Base-by-base conservation (phyloP, 2,113 vertebrate genomes). In the Nannospalax galili region DNA sequence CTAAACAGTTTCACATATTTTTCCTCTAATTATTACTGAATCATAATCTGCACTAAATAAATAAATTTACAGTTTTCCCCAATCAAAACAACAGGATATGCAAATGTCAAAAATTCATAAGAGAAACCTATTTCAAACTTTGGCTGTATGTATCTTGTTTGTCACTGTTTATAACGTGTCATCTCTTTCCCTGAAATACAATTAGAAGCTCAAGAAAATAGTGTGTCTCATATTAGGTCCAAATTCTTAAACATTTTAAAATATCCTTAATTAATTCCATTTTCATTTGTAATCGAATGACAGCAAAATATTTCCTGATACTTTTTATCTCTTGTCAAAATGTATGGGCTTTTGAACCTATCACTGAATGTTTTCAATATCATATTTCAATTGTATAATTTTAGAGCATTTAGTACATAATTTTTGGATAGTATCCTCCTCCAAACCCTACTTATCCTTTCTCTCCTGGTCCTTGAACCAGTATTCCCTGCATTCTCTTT, bases 321-420 rank as follows among this genome's bases (percentile, higher is more conserved):
- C 40, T 69, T 75, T 92, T 20, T 84, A 69, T 35, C 22, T 82
- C 45, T 91, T 72, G 8, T 93, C 32, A 95, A 85, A 92, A 69
- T 65, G 1, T 60, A 37, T 64, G 40, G 12, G 65, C 15, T 37
- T 64, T n/a, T 58, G 17, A 58, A 92, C 40, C 11, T 93, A 92
- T 90, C 1, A 1, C 1, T 64, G 3, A 65, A 88, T 48, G 17
- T 90, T 85, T 58, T 78, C n/a, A 56, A 17, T 32, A 9, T 82
- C 42, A 60, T 58, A 35, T 74, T 74, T 73, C 37, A 73, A 9
- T 60, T 22, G 69, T 82, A 32, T 77, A 79, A 40, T 62, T 45
- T 84, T 35, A 77, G 56, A n/a, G 4, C 40, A 94, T 12, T 87
- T 52, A 42, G 22, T n/a, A 62, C 10, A 26, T 17, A 40, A 40